A percentile compares a stretch with the other conserved stretches of the same genome.
Conservation (phyloP, 2,888 invertebrate genomes). For the Apamea crenata region DNA sequence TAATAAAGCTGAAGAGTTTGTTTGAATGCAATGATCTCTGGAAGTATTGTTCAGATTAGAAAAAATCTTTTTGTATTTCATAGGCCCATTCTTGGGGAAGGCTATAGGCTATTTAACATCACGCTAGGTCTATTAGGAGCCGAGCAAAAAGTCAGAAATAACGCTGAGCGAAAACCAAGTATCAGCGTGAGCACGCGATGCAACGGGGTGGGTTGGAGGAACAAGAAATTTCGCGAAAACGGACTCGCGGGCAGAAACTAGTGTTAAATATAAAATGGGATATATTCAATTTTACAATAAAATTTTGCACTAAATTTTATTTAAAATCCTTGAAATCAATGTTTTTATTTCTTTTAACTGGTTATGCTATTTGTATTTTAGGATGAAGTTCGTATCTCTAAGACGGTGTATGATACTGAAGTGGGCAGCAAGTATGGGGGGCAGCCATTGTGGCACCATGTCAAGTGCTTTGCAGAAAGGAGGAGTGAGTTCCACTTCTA, state of each 20-base stretch:
- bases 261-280: neutral
- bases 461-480: constrained; percentile 95
- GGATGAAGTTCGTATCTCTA: constrained; percentile 94
- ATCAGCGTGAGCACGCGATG: neutral
- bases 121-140: neutral
- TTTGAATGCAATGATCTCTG: no score
- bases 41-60: no score
- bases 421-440: constrained; percentile 95
- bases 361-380: constrained; percentile 75
- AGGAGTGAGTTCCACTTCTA: constrained; percentile 94
- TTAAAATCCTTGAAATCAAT: neutral
- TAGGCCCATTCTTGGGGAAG: neutral
- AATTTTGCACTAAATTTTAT: neutral
- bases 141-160: neutral
- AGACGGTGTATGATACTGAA: constrained; percentile 96
- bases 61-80: neutral
- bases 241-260: neutral
- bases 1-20: no score
- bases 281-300: neutral
- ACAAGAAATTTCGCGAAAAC: neutral
- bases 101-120: neutral
- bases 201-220: neutral
- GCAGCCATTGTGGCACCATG: constrained; percentile 96
- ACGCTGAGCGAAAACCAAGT: neutral
- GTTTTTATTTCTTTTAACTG: neutral